A percentile compares a stretch with the other conserved stretches of the same genome.
These are phyloP conservation scores for Eurosta solidaginis DNA, from an alignment of 1,140 invertebrate genomes.

Conservation along the genomic window DNA sequence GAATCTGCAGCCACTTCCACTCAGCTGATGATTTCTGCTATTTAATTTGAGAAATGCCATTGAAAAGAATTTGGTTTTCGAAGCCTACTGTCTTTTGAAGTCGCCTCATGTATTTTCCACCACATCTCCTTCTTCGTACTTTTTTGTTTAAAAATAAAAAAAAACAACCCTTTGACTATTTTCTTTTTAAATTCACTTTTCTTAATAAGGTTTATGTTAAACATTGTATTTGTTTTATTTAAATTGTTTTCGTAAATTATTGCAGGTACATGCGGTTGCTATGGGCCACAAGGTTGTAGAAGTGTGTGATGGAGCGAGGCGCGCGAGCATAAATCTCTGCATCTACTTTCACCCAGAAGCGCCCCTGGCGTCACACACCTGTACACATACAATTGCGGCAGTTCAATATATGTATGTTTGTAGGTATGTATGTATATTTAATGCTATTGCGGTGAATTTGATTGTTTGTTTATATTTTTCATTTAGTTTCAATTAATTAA, in stretches of 20 bases:
- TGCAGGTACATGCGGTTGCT: constrained; percentile 60
- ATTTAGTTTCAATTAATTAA: constrained; percentile 36
- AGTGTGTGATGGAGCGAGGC: not conserved
- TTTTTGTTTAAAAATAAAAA: constrained; percentile 11
- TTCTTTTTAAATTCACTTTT: constrained; percentile 17
- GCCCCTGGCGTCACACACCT: not conserved
- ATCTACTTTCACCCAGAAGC: no score
- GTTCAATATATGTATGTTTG: constrained; percentile 32
- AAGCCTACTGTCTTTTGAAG: no score
- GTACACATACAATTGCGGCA: constrained; percentile 26
- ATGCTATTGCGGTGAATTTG: not conserved
- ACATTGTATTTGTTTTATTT: constrained; percentile 48
- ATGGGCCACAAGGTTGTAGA: constrained; percentile 49
- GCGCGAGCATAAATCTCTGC: not conserved
- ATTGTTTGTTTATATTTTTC: not conserved
- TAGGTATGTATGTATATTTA: not conserved
- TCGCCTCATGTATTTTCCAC: not conserved
- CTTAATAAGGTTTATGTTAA: constrained; percentile 38
- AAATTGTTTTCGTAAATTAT: constrained; percentile 50
- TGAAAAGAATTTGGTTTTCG: no score
- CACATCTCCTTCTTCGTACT: not conserved
- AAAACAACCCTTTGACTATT: constrained; percentile 25
- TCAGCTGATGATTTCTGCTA: no score
- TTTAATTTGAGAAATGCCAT: no score
- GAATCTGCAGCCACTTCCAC: no score